These are phyloP conservation scores for Nyctibius grandis DNA, from an alignment of 2,797 vertebrate genomes.

Conservation along the genomic window DNA sequence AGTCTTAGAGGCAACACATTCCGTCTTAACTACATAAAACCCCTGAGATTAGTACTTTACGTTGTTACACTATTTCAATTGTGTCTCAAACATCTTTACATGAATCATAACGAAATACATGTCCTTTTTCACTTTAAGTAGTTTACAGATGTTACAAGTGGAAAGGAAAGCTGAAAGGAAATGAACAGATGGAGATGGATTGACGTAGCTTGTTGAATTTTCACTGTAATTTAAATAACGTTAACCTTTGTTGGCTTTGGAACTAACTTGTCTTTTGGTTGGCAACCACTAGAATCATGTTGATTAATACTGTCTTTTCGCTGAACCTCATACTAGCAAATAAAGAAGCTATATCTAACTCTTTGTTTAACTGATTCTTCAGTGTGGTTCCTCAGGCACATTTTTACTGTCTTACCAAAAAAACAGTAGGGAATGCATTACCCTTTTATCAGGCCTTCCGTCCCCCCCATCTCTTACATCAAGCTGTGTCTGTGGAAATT, in stretches of 20 bases:
- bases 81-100: neutral
- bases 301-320: neutral
- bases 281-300: neutral
- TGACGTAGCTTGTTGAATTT: neutral
- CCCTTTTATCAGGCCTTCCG: neutral
- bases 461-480: neutral
- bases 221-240: neutral
- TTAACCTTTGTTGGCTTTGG: neutral
- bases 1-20: neutral
- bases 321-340: neutral
- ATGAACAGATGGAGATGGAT: neutral
- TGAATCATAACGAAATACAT: neutral
- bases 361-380: neutral
- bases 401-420: neutral
- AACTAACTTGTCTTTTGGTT: neutral
- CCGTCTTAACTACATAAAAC: neutral
- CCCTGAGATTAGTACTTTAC: rapidly evolving
- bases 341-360: neutral
- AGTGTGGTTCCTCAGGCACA: neutral
- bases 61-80: neutral
- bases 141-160: neutral
- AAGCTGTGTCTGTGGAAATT: neutral
- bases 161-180: neutral
- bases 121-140: neutral
- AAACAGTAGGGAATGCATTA: neutral